Base-by-base conservation (phyloP, 2,888 invertebrate species). In the Eumacrocentrus americanus region DNA sequence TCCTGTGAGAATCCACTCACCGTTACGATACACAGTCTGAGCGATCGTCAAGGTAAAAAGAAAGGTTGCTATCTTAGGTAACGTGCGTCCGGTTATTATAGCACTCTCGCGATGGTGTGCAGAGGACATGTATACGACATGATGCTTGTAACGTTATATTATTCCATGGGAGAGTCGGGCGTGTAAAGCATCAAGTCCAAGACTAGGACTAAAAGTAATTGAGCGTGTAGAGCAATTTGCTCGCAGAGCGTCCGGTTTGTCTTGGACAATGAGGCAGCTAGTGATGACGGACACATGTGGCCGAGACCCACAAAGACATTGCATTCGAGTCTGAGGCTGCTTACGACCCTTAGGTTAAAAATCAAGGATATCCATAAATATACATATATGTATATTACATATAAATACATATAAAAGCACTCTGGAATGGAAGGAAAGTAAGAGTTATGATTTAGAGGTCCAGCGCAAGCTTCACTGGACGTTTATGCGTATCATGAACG, bases 51-150 rank as follows among this genome's bases (percentile, higher is more conserved):
- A 67, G 66, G 66, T 63, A 60, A 67, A 67, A 67, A 66, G 67
- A 67, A 67, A 66, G 67, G 67, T 66, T 67, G 64, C 64, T 61
- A 64, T 61, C 62, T 65, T 64, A 64, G 64, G 66, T 64, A 67
- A 67, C 58, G 48, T 51, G 51, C 51, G 62, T 14, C 56, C 62
- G 46, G 54, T 64, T 60, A 64, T 64, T 60, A 53, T 14, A 29
- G 9, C 29, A 18, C 51, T 35, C 51, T 22, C 37, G n/a, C n/a
- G n/a, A n/a, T n/a, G 2, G n/a, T 20, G 35, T 16, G 29, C 18
- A 50, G 16, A 35, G 20, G 29, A 44, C 34, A 46, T 12, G 53
- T 40, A 42, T 42, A 25, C 12, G 46, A 42, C 22, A 25, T 46
- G 46, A 25, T 46, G 22, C 46, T 25, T 46, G 12, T 25, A 22